These are phyloP conservation scores for Xestia xanthographa DNA, from an alignment of 2,888 invertebrate species.

Conservation along the genomic window DNA sequence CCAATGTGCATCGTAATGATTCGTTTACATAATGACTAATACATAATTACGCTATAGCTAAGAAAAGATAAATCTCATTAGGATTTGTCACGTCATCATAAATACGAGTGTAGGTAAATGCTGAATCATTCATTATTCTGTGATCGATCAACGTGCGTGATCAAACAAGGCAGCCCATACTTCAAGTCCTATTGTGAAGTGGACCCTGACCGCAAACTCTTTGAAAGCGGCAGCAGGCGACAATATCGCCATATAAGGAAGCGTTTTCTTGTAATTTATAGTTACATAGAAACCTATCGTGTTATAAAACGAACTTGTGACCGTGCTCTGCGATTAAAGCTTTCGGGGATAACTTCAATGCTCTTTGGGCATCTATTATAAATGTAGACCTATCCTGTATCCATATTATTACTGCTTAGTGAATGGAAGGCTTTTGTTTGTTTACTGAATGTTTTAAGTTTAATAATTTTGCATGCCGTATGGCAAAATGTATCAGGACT, in stretches of 20 bases:
- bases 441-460: no score
- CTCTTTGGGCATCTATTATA: neutral
- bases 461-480: no score
- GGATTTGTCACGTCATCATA: conserved; percentile 28
- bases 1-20: conserved; percentile 17
- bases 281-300: neutral
- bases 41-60: conserved; percentile 31
- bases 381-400: neutral
- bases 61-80: conserved; percentile 20
- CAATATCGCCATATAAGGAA: neutral
- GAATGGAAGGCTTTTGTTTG: no score
- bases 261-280: neutral
- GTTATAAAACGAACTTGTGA: neutral
- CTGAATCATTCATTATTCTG: conserved; percentile 13
- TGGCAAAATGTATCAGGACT: no score
- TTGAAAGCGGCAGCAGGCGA: neutral
- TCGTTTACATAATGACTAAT: conserved; percentile 36
- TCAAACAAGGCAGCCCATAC: no score
- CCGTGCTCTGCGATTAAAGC: neutral
- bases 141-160: neutral
- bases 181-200: neutral
- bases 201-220: neutral
- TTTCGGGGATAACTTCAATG: neutral
- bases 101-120: neutral
- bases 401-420: no score